A percentile compares a stretch with the other conserved stretches of the same genome.
Conservation (phyloP, 2,888 invertebrate species). For the Spatulosminthurus flaviceps region DNA sequence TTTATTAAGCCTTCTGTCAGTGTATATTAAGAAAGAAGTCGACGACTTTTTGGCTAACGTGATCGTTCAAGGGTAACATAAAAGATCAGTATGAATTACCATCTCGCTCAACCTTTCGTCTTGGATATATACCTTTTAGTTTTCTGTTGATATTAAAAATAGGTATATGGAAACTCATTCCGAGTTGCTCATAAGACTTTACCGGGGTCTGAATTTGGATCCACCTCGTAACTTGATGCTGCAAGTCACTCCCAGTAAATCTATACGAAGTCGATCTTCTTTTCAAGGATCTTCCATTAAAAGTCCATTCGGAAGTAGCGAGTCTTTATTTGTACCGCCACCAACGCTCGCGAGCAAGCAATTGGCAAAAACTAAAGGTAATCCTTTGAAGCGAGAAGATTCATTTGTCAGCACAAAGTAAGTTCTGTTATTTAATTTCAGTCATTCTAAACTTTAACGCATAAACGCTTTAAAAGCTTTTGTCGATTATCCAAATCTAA, state of each 20-base stretch:
- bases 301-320: constrained; percentile 43
- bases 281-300: constrained; percentile 44
- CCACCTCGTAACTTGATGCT: constrained; percentile 27
- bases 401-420: constrained; percentile 12
- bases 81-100: not conserved
- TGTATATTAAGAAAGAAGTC: constrained; percentile 30
- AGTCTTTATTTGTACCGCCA: constrained; percentile 28
- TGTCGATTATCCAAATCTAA: not conserved
- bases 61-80: constrained; percentile 36
- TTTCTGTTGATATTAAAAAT: not conserved
- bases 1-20: constrained; percentile 33
- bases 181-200: constrained; percentile 39
- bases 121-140: not conserved
- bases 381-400: not conserved
- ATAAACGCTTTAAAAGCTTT: not conserved
- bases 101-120: not conserved
- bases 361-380: not conserved
- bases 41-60: constrained; percentile 40
- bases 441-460: not conserved
- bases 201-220: constrained; percentile 37
- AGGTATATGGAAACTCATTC: constrained; percentile 47
- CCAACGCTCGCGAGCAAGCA: not conserved
- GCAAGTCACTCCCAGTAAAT: constrained; percentile 37
- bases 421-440: not conserved
- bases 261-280: constrained; percentile 30